A percentile compares a stretch with the other conserved stretches of the same genome.
These are phyloP conservation scores for Neoseiulus cucumeris DNA, from an alignment of 1,140 invertebrate species.

Conservation along the genomic window DNA sequence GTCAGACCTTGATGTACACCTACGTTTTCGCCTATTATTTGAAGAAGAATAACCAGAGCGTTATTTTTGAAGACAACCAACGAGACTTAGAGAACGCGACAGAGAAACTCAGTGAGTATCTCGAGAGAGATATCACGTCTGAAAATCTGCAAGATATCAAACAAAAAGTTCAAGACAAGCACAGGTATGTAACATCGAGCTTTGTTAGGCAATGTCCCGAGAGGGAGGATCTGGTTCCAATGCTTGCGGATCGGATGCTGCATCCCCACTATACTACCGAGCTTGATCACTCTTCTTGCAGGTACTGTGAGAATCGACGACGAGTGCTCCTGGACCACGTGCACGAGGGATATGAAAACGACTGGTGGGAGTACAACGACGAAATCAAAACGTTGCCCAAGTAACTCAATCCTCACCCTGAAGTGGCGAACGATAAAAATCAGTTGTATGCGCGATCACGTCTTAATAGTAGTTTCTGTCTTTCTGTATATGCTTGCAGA, in stretches of 20 bases:
- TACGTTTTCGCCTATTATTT: slow-evolving; percentile 98
- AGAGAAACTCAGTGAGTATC: slow-evolving; percentile 87
- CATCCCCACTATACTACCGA: too few species aligned
- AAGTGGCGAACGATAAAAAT: too few species aligned
- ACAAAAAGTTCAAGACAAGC: slow-evolving; percentile 98
- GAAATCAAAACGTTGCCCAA: not conserved
- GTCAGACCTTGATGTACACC: slow-evolving; percentile 96
- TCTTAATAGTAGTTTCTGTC: too few species aligned
- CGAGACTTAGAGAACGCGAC: slow-evolving; percentile 90
- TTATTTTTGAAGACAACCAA: slow-evolving; percentile 98
- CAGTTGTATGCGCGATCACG: too few species aligned
- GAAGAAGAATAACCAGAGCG: slow-evolving; percentile 91
- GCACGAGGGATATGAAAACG: slow-evolving; percentile 93
- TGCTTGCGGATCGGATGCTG: too few species aligned
- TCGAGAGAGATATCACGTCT: slow-evolving; percentile 90
- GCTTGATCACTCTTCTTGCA: slow-evolving; percentile 28
- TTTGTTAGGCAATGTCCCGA: not conserved
- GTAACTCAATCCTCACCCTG: too few species aligned
- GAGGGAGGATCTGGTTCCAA: not conserved
- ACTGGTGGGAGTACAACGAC: slow-evolving; percentile 76
- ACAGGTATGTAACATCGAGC: slow-evolving; percentile 56
- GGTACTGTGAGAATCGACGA: slow-evolving; percentile 88
- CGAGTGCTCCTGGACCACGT: slow-evolving; percentile 88
- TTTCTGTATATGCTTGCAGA: too few species aligned
- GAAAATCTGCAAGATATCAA: slow-evolving; percentile 95